Evolutionary conservation across 2,113 vertebrate genomes (phyloP), one percentile per base, ranked within the genome.

Genomic region (Pomatostomus ruficeps): DNA sequence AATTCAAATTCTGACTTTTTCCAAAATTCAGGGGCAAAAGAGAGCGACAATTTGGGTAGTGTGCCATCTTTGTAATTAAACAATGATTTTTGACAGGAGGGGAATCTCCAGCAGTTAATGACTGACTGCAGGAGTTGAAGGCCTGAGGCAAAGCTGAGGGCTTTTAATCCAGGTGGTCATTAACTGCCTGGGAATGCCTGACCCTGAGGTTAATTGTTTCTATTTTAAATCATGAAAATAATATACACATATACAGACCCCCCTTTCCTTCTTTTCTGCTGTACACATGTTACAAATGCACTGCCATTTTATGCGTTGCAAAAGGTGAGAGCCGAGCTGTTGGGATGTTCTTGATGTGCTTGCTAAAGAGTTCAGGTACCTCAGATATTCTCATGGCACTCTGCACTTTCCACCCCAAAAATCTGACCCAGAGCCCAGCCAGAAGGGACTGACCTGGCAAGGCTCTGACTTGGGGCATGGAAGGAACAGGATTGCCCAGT

Each of bases 151-250:
- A 95, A 91, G 95, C 96, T 95, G 85, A 95, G 90, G 95, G 96
- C 94, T 96, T 97, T 95, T 96, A 95, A 97, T 97, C 96, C 96
- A 97, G 95, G 94, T 96, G 97, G 95, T 94, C 96, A 97, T 97
- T 97, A 97, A 85, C 91, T 95, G 96, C 93, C 95, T 94, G 94
- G 97, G 96, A 96, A 96, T 90, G 95, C 92, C 96, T 97, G 96
- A 96, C 96, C 97, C 59, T 54, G 46, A 67, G 96, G 96, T 97
- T 97, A 97, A 94, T 94, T 97, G 95, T 97, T 97, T 96, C 96
- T 97, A 97, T 97, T 97, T 97, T 94, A 92, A 97, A 96, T 92
- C 78, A 76, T 5, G 45, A 91, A 94, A 96, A 93, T 91, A 94
- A 92, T 89, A 94, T 45, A 93, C 66, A 89, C 71, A 90, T 59